phyloP scores from a whole-genome alignment of 2,888 invertebrate species.

The Liopterus haemorrhoidalis region DNA sequence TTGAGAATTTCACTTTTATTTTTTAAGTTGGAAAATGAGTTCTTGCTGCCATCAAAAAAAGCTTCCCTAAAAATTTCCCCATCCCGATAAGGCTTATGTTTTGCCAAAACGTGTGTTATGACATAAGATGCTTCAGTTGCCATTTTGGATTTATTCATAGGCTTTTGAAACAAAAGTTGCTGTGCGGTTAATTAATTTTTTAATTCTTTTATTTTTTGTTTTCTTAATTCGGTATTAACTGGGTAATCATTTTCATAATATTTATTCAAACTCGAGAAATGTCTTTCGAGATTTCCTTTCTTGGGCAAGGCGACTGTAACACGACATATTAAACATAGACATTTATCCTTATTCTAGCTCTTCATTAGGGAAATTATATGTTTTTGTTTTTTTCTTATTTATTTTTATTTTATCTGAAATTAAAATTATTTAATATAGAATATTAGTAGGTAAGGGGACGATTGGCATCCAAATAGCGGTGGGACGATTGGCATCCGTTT shows the following conservation, averaged over 20 bases:
- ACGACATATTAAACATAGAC: slow-evolving; percentile 7
- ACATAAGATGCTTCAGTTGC: slow-evolving; percentile 9
- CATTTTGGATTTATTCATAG: slow-evolving; percentile 7
- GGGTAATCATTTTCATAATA: too few relatives aligned
- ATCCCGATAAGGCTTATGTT: slow-evolving; percentile 5
- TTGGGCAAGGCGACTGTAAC: slow-evolving; percentile 8
- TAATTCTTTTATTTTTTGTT: slow-evolving; percentile 9
- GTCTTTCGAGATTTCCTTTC: too few relatives aligned
- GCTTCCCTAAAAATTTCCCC: slow-evolving; percentile 7
- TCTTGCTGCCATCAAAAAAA: slow-evolving; percentile 9
- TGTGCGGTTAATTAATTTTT: slow-evolving; percentile 8
- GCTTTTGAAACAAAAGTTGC: slow-evolving; percentile 8
- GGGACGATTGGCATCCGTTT: too few relatives aligned
- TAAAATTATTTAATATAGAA: too few relatives aligned
- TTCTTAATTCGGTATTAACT: too few relatives aligned
- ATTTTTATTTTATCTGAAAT: too few relatives aligned
- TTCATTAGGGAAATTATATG: too few relatives aligned
- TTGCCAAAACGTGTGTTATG: slow-evolving; percentile 5
- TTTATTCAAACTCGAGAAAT: slow-evolving; percentile 7
- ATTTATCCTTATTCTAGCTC: slow-evolving; percentile 7
- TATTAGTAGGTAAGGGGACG: too few relatives aligned
- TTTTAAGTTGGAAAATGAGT: slow-evolving; percentile 12
- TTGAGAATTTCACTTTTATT: slow-evolving; percentile 11
- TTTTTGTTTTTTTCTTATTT: too few relatives aligned
- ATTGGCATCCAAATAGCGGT: too few relatives aligned